Base-by-base conservation (phyloP, 1,140 invertebrate species). In the Pseudomyrmex gracilis region DNA sequence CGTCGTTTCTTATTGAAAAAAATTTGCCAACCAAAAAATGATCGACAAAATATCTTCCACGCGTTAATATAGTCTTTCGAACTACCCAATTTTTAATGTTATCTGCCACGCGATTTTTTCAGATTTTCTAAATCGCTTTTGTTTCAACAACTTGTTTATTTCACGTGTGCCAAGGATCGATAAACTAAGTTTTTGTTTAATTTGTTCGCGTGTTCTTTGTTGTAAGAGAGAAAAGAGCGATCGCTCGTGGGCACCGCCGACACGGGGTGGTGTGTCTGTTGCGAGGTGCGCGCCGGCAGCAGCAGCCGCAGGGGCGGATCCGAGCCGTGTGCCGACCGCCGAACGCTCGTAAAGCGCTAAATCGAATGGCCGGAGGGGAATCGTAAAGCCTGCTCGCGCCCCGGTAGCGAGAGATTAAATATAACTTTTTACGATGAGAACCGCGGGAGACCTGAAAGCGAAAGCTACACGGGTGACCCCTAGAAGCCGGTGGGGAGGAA, bases 361-460 rank as follows among this genome's bases (percentile, higher is more conserved):
- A 80, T 80, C 76, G 76, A 80, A 80, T 80, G 76, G 66, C 76
- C 76, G 66, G 20, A 47, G 53, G 66, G 34, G 66, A 60, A 58
- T 71, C 76, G 66, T 80, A 71, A 80, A 80, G 12, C 66, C 43
- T 34, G 5, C 34, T 58, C 51, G 63, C 63, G 63, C 34, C 15
- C 51, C 76, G 76, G 76, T 80, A 80, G 76, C 76, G 43, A 17
- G 20, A 58, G 76, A 80, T 80, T 80, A 80, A 80, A 71, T 80
- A 71, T 80, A 80, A 71, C 76, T 80, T 58, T 78, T 80, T 80
- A 80, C 66, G 76, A 80, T 71, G 76, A 58, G 66, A 80, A 58
- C 66, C 12, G 66, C 66, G 66, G 66, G 66, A 80, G 76, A 47
- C 55, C 76, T 58, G 53, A 80, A 67, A 76, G 73, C 73, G 51